Evolutionary conservation across 2,113 vertebrate genomes (phyloP).

Genomic region (Baryphthengus martii): DNA sequence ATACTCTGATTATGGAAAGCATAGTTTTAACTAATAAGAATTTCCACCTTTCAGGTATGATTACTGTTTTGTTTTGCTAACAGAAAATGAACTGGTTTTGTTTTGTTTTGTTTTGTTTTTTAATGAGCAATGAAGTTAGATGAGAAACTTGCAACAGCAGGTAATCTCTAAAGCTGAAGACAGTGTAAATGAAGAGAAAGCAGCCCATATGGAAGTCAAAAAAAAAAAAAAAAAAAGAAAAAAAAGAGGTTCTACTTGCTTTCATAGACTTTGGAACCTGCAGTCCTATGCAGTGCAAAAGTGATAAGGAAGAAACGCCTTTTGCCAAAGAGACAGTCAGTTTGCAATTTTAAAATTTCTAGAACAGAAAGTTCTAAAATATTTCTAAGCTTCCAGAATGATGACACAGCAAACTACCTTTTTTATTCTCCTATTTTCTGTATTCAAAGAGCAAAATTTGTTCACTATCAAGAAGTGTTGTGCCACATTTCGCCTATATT

Average conservation of each 20-base stretch:
- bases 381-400: neutral
- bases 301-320: accelerated
- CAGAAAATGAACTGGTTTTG: neutral
- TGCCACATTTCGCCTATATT: neutral
- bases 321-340: neutral
- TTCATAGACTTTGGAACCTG: neutral
- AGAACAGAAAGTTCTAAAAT: neutral
- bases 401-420: neutral
- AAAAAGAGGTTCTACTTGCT: neutral
- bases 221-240: neutral
- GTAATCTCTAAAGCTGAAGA: neutral
- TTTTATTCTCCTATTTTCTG: neutral
- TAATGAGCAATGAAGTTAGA: neutral
- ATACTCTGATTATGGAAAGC: neutral
- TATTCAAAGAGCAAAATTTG: neutral
- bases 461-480: neutral
- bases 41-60: neutral
- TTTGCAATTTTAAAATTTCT: neutral
- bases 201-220: neutral
- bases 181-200: neutral
- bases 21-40: neutral
- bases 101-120: too few species aligned
- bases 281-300: neutral
- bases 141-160: neutral
- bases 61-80: neutral